phyloP scores from a whole-genome alignment of 2,797 vertebrate genomes.

The Onychomys torridus region DNA sequence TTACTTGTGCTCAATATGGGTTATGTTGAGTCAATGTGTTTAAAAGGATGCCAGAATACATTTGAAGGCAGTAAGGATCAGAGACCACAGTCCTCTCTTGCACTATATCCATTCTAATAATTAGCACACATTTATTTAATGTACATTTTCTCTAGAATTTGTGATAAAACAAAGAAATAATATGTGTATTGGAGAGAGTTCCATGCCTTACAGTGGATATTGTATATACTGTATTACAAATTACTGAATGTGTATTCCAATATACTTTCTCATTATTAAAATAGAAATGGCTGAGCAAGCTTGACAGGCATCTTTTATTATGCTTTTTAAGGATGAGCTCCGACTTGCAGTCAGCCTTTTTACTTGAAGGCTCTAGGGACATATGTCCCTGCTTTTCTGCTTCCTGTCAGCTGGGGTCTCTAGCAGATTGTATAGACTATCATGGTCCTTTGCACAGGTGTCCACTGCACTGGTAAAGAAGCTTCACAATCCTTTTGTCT shows the following conservation, averaged over 20 bases:
- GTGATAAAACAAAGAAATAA: neutral
- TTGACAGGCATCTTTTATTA: neutral
- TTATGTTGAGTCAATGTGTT: neutral
- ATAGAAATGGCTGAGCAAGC: neutral
- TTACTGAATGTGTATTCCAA: no score
- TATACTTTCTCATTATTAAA: neutral
- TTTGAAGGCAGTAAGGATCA: neutral
- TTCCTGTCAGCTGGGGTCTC: neutral
- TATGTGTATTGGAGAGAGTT: neutral
- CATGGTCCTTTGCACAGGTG: neutral
- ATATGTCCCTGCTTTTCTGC: no score
- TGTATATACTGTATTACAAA: neutral
- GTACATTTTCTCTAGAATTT: neutral
- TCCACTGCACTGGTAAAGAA: neutral
- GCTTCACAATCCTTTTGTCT: neutral
- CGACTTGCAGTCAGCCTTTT: neutral
- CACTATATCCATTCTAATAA: neutral
- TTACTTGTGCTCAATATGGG: neutral
- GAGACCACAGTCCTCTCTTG: neutral
- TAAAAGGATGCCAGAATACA: accelerated
- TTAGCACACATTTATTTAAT: neutral
- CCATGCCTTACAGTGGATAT: neutral
- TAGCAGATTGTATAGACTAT: no score
- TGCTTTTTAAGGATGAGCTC: neutral
- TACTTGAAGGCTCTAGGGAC: neutral